Evolutionary conservation across 2,113 vertebrate genomes (phyloP).

Genomic region (Pyxicephalus adspersus): DNA sequence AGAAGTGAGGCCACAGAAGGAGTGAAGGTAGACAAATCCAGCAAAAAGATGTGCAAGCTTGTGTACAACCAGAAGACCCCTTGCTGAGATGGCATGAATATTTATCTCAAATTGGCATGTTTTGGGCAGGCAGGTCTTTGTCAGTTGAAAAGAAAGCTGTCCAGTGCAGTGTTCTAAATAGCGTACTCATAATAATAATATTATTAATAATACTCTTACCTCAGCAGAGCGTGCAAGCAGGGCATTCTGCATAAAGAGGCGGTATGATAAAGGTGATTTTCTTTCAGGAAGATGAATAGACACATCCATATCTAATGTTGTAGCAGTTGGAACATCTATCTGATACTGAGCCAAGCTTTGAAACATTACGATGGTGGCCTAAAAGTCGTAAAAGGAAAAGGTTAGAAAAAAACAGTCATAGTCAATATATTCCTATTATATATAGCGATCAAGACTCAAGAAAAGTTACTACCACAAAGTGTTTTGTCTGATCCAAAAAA

Average conservation of each 20-base stretch:
- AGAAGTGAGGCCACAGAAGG: no score
- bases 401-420: neutral
- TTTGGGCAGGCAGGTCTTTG: neutral
- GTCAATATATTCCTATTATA: neutral
- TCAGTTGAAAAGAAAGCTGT: neutral
- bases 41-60: no score
- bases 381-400: neutral
- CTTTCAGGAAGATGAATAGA: slow-evolving; percentile 74
- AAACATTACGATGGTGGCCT: slow-evolving; percentile 89
- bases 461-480: neutral
- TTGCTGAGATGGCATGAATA: no score
- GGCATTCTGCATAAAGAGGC: slow-evolving; percentile 63
- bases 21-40: no score
- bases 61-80: no score
- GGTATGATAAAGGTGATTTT: neutral
- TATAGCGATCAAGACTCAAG: neutral
- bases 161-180: no score
- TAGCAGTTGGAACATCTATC: slow-evolving; percentile 28
- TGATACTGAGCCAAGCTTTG: slow-evolving; percentile 87
- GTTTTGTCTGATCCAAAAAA: neutral
- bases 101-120: no score
- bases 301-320: slow-evolving; percentile 75
- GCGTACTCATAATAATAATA: no score
- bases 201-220: no score
- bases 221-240: slow-evolving; percentile 70